These are phyloP conservation scores for Nomada goodeniana DNA, from an alignment of 2,888 invertebrate genomes.

Conservation along the genomic window DNA sequence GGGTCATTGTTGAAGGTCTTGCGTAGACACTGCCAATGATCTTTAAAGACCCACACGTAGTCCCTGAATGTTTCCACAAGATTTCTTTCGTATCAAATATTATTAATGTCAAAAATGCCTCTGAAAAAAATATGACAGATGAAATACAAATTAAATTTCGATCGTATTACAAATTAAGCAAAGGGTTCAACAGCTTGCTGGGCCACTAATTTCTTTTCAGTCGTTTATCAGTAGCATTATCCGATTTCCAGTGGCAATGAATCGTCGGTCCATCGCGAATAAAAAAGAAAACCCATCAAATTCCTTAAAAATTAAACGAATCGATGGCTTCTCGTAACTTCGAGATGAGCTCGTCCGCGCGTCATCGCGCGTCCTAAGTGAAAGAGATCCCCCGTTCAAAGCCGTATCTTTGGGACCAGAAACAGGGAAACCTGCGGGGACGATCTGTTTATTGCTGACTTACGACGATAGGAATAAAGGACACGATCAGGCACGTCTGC, in stretches of 20 bases:
- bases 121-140: too few relatives aligned
- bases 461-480: neutral
- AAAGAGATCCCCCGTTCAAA: neutral
- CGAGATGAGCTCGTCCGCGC: neutral
- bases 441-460: slow-evolving; percentile 16
- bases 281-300: neutral
- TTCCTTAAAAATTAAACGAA: neutral
- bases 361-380: neutral
- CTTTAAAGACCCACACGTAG: neutral
- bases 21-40: neutral
- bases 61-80: neutral
- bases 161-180: too few relatives aligned
- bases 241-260: neutral
- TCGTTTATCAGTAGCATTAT: too few relatives aligned
- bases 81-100: neutral
- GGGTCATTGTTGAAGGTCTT: neutral
- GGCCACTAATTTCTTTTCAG: too few relatives aligned
- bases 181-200: too few relatives aligned
- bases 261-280: neutral
- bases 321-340: neutral
- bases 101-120: neutral
- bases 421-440: neutral
- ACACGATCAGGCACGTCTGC: neutral
- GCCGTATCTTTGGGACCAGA: neutral
- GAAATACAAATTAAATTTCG: too few relatives aligned